Base-by-base conservation (phyloP, 2,888 invertebrate species). In the Orthosia incerta region DNA sequence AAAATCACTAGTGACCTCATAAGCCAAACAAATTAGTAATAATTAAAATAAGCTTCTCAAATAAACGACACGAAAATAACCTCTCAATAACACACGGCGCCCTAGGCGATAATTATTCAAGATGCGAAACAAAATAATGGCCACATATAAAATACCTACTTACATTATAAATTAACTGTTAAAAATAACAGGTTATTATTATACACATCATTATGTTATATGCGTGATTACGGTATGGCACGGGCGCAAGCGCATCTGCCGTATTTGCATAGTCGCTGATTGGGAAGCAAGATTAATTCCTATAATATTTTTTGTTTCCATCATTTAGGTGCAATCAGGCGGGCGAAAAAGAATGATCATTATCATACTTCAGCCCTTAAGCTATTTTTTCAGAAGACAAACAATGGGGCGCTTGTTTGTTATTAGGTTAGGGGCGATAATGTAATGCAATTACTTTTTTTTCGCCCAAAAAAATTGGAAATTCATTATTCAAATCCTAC, bases 361-460 rank as follows among this genome's bases (percentile, higher is more conserved):
- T 95, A 96, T 93, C 95, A 93, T 94, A 92, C 93, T 95, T 95
- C 94, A 96, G 96, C 96, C 96, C 96, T 96, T 93, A 91, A 94
- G 96, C 96, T 93, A 93, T 96, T 96, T 91, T 96, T 96, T 96
- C 95, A 95, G 95, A 93, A 90, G 85, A 89, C 93, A 94, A 95
- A 96, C 94, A 95, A 96, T 95, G 94, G 95, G 96, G 94, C 93
- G 94, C 92, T 93, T 94, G 93, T 95, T 95, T 95, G 94, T 94
- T 96, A 95, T 95, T 95, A 93, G 94, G 94, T 95, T 93, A 93
- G 96, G 96, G 95, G 96, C 95, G 96, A 95, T 95, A 96, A 96
- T 95, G 93, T 94, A 93, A 95, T 95, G 95, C 95, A 96, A 96
- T 95, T 94, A 95, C 89, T 93, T 94, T 95, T 94, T 94, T 94